phyloP scores from a whole-genome alignment of 2,888 invertebrate genomes.

The Doris montereyensis region DNA sequence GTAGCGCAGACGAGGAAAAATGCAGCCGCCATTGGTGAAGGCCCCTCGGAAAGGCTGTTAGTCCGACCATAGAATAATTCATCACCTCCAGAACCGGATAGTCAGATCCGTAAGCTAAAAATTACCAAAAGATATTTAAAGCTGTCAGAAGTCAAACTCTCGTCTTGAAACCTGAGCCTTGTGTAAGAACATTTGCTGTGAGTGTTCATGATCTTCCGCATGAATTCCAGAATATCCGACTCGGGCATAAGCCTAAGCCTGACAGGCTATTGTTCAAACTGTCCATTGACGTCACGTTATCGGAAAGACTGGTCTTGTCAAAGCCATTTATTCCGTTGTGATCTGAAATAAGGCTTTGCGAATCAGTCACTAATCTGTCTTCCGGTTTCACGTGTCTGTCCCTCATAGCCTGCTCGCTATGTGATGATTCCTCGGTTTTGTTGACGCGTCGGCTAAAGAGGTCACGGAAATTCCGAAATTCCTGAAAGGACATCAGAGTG shows the following conservation, averaged over 20 bases:
- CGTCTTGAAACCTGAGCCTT: slow-evolving; percentile 30
- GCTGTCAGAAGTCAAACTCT: slow-evolving; percentile 16
- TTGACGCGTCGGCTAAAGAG: neutral
- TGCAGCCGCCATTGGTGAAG: slow-evolving; percentile 31
- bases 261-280: too few relatives aligned
- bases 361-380: slow-evolving; percentile 9
- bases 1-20: slow-evolving; percentile 21
- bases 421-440: neutral
- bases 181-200: slow-evolving; percentile 18
- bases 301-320: too few relatives aligned
- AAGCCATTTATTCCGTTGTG: neutral
- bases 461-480: neutral
- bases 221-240: neutral
- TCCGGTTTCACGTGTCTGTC: slow-evolving; percentile 26
- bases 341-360: slow-evolving; percentile 16
- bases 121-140: slow-evolving; percentile 23
- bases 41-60: slow-evolving; percentile 15
- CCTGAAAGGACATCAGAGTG: neutral
- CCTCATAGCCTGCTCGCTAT: neutral
- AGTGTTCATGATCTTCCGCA: neutral
- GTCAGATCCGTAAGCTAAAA: slow-evolving; percentile 11
- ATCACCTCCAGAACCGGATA: slow-evolving; percentile 34
- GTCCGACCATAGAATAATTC: slow-evolving; percentile 34
- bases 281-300: too few relatives aligned
- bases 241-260: neutral